phyloP scores from a whole-genome alignment of 2,113 vertebrate genomes.

The human (Homo sapiens) region GRCh38 chr9:94732001-94732500 shows the following conservation, averaged over 20 bases:
- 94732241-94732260: background rate
- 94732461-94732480: background rate
- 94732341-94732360: background rate
- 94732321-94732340: background rate
- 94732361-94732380: background rate
- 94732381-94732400: background rate
- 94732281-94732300: background rate
- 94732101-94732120: background rate
- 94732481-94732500: background rate
- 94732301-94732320: background rate
- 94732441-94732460: background rate
- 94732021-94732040: too few relatives aligned
- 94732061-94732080: too few relatives aligned
- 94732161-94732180: background rate
- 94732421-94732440: conserved; percentile 2
- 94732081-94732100: background rate
- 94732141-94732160: background rate
- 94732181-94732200: background rate
- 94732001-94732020: too few relatives aligned
- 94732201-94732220: background rate
- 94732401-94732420: background rate
- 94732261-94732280: background rate
- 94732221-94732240: background rate
- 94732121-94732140: background rate
- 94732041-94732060: too few relatives aligned